phyloP scores from a whole-genome alignment of 2,113 vertebrate species.

The Mobula hypostoma region DNA sequence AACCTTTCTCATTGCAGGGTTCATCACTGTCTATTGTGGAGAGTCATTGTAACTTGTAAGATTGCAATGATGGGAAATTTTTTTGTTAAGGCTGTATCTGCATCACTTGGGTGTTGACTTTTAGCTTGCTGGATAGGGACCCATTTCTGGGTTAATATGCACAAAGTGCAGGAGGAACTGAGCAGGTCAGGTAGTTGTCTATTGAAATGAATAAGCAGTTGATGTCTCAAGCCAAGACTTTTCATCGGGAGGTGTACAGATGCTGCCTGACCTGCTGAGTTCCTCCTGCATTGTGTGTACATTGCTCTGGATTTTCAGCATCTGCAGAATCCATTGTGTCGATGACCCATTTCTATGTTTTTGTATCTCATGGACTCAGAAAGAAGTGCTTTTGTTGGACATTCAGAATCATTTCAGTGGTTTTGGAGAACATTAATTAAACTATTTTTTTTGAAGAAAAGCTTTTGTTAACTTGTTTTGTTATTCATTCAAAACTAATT shows the following conservation, averaged over 20 bases:
- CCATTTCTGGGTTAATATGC: not conserved
- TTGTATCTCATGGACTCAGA: not conserved
- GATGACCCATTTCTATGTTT: not conserved
- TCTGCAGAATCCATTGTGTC: no score
- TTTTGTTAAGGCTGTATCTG: not conserved
- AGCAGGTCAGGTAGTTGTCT: no score
- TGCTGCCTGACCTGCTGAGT: no score
- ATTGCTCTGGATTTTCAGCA: no score
- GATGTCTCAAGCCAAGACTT: no score
- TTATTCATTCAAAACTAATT: no score
- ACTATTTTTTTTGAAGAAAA: not conserved
- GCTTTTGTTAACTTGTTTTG: not conserved
- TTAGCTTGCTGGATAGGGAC: not conserved
- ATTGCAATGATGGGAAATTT: not conserved
- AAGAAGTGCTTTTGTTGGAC: not conserved
- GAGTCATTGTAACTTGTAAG: not conserved
- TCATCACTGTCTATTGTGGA: no score
- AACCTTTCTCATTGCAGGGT: not conserved
- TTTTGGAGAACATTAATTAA: not conserved
- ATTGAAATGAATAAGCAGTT: no score
- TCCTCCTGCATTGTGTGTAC: no score
- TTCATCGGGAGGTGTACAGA: no score
- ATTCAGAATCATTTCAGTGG: no score
- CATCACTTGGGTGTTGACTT: not conserved
- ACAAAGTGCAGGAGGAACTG: no score